Evolutionary conservation across 2,797 vertebrate species (phyloP).

Genomic region (Hydrophis major): DNA sequence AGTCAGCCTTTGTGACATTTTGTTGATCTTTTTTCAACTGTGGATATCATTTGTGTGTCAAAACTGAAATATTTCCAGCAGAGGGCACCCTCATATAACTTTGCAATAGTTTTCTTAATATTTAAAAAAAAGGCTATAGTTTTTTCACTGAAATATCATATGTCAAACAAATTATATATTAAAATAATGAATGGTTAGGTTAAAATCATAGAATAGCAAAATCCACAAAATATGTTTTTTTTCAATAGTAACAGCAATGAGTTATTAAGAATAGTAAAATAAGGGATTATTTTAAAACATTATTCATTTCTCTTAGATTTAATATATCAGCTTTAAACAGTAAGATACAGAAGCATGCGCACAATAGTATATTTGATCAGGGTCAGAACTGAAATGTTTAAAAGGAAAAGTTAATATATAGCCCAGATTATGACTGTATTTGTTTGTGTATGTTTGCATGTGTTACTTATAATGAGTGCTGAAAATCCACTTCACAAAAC

Average conservation of each 20-base stretch:
- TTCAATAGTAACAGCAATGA: not conserved
- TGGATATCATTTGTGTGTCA: not conserved
- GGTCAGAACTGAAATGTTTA: not conserved
- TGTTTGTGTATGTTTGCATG: not conserved
- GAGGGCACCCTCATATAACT: slow-evolving; percentile 17
- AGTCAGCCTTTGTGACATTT: not conserved
- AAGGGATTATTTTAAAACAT: not conserved
- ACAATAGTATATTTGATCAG: not conserved
- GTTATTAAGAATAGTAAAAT: not conserved
- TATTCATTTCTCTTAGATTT: not conserved
- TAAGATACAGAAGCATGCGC: not conserved
- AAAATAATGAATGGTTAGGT: not conserved
- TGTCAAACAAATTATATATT: not conserved
- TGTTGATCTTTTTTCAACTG: not conserved
- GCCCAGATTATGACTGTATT: not conserved
- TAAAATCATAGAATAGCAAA: not conserved
- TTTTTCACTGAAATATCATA: not conserved
- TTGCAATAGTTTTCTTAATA: not conserved
- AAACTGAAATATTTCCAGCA: slow-evolving; percentile 10
- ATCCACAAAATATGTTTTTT: not conserved
- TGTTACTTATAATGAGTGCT: not conserved
- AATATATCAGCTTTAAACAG: not conserved
- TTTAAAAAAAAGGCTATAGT: not conserved
- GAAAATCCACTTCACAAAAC: not conserved
- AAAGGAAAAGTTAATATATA: not conserved